Percentiles rank a stretch among this genome's conserved stretches.
Evolutionary conservation across 2,797 vertebrate species (phyloP).

Genomic region (Enteromius unitaeniatus): DNA sequence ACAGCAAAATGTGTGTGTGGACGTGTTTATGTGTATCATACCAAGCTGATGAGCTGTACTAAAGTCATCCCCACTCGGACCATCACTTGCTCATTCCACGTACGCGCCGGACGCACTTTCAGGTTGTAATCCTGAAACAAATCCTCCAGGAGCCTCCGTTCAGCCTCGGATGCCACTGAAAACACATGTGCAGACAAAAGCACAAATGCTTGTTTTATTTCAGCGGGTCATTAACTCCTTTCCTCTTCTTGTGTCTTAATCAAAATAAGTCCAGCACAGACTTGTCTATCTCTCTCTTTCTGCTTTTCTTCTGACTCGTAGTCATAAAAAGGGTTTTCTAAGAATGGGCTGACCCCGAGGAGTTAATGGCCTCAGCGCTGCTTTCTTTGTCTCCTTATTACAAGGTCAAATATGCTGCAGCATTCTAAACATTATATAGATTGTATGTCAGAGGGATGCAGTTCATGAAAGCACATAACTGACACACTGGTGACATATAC

Average conservation of each 20-base stretch:
- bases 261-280: neutral
- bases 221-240: neutral
- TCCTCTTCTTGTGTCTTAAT: neutral
- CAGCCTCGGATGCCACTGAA: slow-evolving; percentile 72
- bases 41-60: slow-evolving; percentile 83
- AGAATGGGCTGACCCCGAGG: neutral
- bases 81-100: slow-evolving; percentile 80
- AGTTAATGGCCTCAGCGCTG: slow-evolving; percentile 8
- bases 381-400: slow-evolving; percentile 35
- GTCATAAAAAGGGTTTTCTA: slow-evolving; percentile 26
- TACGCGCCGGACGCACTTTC: slow-evolving; percentile 80
- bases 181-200: neutral
- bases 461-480: slow-evolving; percentile 25
- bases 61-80: slow-evolving; percentile 84
- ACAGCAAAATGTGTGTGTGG: slow-evolving; percentile 12
- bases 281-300: neutral
- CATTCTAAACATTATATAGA: neutral
- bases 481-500: neutral
- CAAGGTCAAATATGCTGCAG: slow-evolving; percentile 40
- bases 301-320: neutral
- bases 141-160: slow-evolving; percentile 67
- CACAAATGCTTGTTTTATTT: neutral
- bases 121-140: slow-evolving; percentile 80
- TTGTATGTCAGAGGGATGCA: neutral
- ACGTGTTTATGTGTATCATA: slow-evolving; percentile 55